Evolutionary conservation across 2,888 invertebrate species (phyloP), one percentile per base, ranked within the genome.

Genomic region (Cerceris ruficornis): DNA sequence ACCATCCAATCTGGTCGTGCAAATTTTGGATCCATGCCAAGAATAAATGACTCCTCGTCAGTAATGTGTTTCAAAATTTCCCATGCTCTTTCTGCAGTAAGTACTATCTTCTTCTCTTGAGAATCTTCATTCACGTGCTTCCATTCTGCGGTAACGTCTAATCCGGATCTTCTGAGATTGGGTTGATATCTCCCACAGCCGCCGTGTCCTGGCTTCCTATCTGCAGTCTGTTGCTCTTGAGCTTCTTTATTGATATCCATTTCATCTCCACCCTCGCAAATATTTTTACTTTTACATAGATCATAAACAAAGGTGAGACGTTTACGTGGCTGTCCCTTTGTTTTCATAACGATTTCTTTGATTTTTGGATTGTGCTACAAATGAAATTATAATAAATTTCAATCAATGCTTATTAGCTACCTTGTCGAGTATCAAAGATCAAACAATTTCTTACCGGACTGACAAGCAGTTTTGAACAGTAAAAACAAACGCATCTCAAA

Each of bases 1-100:
- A 99, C 96, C 99, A 99, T 99, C 99, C 99, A 99, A 93, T 99
- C 99, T 7, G 99, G 99, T 64, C 99, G 95, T 0, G 99, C 98
- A 92, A 96, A 98, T 92, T 98, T 98, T 0, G 99, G 98, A 92
- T 99, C 99, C 98, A 99, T 98, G 57, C 96, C 96, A 85, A 99
- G 93, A 83, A 98, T 97, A 80, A 97, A 96, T 82, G 98, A 98
- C 92, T 99, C 99, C 91, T 99, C 99, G 93, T 99, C 99, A 92
- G 96, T 96, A 66, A 98, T 98, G 89, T 97, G 97, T 93, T 98
- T 98, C 52, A 99, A 95, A 83, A 99, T 98, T 93, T 99, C 99
- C 95, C 98, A 97, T 1, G 99, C 99, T 86, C 98, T 94, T 92
- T 99, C 99, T 1, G 99, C 99, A 7, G 98, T 97, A 7, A 99